Percentiles rank a stretch among this genome's conserved stretches.
Evolutionary conservation across 2,888 invertebrate species (phyloP).

Genomic region (Panzeria rudis): DNA sequence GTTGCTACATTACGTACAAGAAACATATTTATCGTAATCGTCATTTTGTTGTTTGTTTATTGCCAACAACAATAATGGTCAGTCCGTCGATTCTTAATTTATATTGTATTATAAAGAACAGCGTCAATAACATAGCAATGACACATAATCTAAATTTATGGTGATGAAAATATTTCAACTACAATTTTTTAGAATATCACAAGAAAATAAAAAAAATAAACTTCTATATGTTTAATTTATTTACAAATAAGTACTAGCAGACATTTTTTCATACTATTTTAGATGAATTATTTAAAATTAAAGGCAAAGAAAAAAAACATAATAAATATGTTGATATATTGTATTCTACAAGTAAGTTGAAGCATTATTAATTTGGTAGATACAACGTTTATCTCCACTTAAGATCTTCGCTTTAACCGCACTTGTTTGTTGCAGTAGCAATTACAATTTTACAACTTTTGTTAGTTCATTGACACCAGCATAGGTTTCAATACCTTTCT

Average conservation of each 20-base stretch:
- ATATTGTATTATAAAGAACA: conserved; percentile 38
- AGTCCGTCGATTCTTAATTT: conserved; percentile 47
- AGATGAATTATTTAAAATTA: too few relatives aligned
- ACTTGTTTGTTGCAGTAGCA: conserved; percentile 43
- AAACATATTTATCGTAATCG: conserved; percentile 6
- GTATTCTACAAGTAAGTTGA: background rate
- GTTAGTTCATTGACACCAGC: conserved; percentile 45
- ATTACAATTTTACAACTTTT: conserved; percentile 27
- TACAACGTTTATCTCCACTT: conserved; percentile 22
- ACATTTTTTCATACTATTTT: background rate
- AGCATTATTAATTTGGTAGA: conserved; percentile 30
- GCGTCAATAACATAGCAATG: conserved; percentile 48
- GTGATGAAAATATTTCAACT: conserved; percentile 49
- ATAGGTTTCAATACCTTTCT: background rate
- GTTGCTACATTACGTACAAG: background rate
- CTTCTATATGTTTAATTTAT: background rate
- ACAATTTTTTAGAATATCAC: conserved; percentile 9
- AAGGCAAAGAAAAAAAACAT: background rate
- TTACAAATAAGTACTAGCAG: background rate
- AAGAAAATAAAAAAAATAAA: background rate
- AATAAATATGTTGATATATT: conserved; percentile 5
- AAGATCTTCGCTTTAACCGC: conserved; percentile 30
- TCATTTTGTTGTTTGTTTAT: conserved; percentile 40
- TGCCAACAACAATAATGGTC: conserved; percentile 31
- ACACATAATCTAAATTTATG: conserved; percentile 69